These are phyloP conservation scores for Yoshiicerus persimilis DNA, from an alignment of 1,140 invertebrate genomes.

Conservation along the genomic window DNA sequence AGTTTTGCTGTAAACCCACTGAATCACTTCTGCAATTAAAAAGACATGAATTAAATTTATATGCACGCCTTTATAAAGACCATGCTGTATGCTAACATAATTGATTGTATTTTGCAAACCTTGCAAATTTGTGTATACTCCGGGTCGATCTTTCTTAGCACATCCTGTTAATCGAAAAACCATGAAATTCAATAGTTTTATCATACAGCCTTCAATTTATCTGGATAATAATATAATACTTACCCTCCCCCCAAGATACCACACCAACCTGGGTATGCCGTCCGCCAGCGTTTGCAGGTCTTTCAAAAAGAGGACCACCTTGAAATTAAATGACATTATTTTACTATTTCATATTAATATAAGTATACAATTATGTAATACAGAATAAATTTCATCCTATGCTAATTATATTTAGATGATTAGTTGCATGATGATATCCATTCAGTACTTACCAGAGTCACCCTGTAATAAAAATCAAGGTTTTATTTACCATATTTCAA, in stretches of 20 bases:
- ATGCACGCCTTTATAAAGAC: neutral
- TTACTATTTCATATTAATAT: neutral
- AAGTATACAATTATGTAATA: neutral
- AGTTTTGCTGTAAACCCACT: neutral
- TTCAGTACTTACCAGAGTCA: neutral
- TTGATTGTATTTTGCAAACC: neutral
- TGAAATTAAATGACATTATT: no score
- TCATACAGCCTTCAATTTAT: no score
- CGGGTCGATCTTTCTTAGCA: neutral
- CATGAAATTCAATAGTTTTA: no score
- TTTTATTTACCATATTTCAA: neutral
- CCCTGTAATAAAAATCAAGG: neutral
- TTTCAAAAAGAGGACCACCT: neutral
- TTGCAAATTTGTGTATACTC: neutral
- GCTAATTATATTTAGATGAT: neutral
- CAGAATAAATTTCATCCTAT: neutral
- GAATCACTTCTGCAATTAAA: neutral
- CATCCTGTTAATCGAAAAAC: neutral
- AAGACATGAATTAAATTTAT: neutral
- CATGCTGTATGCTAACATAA: neutral
- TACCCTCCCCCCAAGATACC: neutral
- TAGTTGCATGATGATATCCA: neutral
- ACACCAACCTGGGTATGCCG: neutral
- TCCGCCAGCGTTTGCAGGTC: neutral
- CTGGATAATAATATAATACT: neutral